Evolutionary conservation across 2,797 vertebrate species (phyloP).

Genomic region (Syngnathus rostellatus): DNA sequence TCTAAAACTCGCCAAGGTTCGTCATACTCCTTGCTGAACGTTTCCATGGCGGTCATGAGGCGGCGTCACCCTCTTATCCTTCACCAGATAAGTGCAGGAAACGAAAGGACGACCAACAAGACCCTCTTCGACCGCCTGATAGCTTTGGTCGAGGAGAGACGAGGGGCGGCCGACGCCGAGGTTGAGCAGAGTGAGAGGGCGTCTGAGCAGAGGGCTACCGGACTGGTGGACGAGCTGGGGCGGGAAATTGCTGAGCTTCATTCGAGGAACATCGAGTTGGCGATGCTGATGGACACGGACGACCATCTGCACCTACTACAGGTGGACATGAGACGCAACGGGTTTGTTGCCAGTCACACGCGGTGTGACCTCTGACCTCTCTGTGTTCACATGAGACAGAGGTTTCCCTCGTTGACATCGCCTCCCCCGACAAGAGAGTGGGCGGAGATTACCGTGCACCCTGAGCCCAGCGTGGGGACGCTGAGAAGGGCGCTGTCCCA

Average conservation of each 20-base stretch:
- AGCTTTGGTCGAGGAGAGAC: slow-evolving; percentile 28
- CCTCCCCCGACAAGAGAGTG: slow-evolving; percentile 41
- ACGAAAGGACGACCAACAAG: slow-evolving; percentile 37
- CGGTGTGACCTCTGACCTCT: not conserved
- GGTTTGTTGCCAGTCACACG: not conserved
- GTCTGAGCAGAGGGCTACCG: slow-evolving; percentile 32
- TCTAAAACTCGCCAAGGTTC: slow-evolving; percentile 51
- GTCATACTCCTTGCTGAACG: slow-evolving; percentile 9
- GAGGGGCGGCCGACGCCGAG: slow-evolving; percentile 11
- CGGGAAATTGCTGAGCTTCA: slow-evolving; percentile 48
- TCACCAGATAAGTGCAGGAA: slow-evolving; percentile 36
- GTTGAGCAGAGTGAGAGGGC: slow-evolving; percentile 36
- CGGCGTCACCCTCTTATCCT: not conserved
- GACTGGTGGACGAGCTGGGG: slow-evolving; percentile 40
- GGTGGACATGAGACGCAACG: slow-evolving; percentile 24
- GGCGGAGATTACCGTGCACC: slow-evolving; percentile 37
- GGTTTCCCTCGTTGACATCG: slow-evolving; percentile 23
- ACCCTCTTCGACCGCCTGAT: slow-evolving; percentile 38
- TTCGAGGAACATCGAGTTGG: slow-evolving; percentile 42
- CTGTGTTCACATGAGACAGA: slow-evolving; percentile 21
- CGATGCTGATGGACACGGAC: slow-evolving; percentile 36
- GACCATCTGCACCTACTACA: slow-evolving; percentile 57
- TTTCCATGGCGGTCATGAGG: not conserved
- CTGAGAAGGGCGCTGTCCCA: slow-evolving; percentile 43
- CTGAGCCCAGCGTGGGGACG: slow-evolving; percentile 47